Conservation (phyloP, 2,113 vertebrate species). For the Cyprinus carpio region DNA sequence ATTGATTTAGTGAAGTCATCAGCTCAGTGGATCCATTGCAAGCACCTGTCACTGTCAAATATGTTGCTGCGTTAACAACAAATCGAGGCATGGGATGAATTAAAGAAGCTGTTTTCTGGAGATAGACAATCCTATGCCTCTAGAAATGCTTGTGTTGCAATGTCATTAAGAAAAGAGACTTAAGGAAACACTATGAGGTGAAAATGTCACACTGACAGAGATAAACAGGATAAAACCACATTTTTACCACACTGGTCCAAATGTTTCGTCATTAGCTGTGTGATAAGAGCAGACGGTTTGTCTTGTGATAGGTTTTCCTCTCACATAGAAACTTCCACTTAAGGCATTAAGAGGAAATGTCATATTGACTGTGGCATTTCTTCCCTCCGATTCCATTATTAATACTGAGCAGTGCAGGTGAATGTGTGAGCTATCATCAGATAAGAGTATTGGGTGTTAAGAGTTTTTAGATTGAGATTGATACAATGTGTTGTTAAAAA, state of each 20-base stretch:
- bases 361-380: conserved; percentile 51
- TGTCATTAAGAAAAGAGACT: conserved; percentile 8
- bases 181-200: not conserved
- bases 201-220: conserved; percentile 29
- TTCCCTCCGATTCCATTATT: conserved; percentile 25
- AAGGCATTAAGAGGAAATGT: conserved; percentile 36
- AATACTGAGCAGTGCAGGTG: conserved; percentile 12
- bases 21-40: conserved; percentile 32
- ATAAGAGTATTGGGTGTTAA: conserved; percentile 43
- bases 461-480: conserved; percentile 27
- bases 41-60: conserved; percentile 19
- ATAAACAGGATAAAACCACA: not conserved
- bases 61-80: conserved; percentile 26
- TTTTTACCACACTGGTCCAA: conserved; percentile 37
- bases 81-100: not conserved
- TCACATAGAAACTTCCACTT: conserved; percentile 13
- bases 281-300: conserved; percentile 40
- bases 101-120: not conserved
- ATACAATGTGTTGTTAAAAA: conserved; percentile 30
- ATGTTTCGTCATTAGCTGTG: conserved; percentile 43
- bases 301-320: conserved; percentile 19
- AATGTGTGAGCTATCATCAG: conserved; percentile 38
- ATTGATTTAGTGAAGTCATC: conserved; percentile 51
- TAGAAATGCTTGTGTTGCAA: not conserved
- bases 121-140: conserved; percentile 6